These are phyloP conservation scores for Upupa epops DNA, from an alignment of 2,113 vertebrate genomes.

Conservation along the genomic window DNA sequence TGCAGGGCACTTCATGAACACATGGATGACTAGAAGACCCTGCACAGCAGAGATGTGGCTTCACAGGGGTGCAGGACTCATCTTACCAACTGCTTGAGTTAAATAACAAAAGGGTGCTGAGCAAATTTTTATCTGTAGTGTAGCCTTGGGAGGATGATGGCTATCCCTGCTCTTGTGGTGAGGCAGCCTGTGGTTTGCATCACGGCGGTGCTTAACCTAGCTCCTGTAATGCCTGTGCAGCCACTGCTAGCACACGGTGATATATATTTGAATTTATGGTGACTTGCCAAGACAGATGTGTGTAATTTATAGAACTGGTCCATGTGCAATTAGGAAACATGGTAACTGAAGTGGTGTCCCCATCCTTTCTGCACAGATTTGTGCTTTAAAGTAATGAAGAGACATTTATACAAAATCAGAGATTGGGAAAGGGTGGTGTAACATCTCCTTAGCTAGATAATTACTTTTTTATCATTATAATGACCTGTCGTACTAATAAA, in stretches of 20 bases:
- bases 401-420: slow-evolving; percentile 22
- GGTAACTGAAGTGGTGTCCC: neutral
- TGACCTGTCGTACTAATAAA: neutral
- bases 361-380: slow-evolving; percentile 16
- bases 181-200: neutral
- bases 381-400: slow-evolving; percentile 14
- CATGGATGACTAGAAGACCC: neutral
- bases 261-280: slow-evolving; percentile 1
- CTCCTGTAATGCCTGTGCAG: neutral
- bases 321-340: neutral
- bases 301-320: slow-evolving; percentile 29
- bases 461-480: slow-evolving; percentile 56
- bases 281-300: slow-evolving; percentile 14
- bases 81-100: neutral
- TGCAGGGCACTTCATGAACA: neutral
- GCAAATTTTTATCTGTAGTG: neutral
- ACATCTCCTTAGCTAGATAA: neutral
- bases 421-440: neutral
- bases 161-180: accelerated
- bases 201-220: neutral
- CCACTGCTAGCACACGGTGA: neutral
- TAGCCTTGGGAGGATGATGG: neutral
- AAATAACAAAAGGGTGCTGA: neutral
- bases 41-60: neutral
- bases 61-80: neutral